Evolutionary conservation across 2,797 vertebrate genomes (phyloP), one percentile per base, ranked within the genome.

Genomic region (Astyanax mexicanus): DNA sequence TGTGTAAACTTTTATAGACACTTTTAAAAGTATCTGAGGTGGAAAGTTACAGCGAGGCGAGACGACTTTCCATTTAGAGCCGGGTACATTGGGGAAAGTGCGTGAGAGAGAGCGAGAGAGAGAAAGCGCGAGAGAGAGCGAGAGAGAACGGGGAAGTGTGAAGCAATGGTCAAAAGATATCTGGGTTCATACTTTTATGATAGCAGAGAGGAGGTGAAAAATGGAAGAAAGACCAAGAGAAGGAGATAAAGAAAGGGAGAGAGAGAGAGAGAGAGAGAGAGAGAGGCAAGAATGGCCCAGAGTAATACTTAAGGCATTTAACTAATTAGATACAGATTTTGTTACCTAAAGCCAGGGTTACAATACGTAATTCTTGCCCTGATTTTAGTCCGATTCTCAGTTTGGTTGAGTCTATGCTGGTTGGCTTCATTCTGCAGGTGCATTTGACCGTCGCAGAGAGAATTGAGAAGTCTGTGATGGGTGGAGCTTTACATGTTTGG

Each of bases 1-100:
- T 78, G 65, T 54, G 60, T 82, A 76, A 84, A 81, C 70, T 79
- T 75, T 79, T 71, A 79, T 74, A 49, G 27, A 19, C 38, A 57
- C 55, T 77, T 68, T 73, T 47, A 69, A 75, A 78, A 51, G 44
- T 52, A 72, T 78, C 68, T 69, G 73, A 73, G 65, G 64, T 72
- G 69, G 64, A 62, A 74, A 55, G 69, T 75, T 74, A 65, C 40
- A 58, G 72, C 60, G 40, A 65, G 67, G 75, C 67, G 52, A 60
- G 44, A 69, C 52, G 11, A 60, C 65, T 78, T 73, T 60, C 69
- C 73, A 72, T 66, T 80, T 57, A 10, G 23, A 65, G 17, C 3
- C 1, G 65, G 32, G 45, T 40, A 29, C 72, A 38, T 72, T 52
- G 35, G 58, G 44, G 54, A 11, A n/a, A n/a, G n/a, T n/a, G n/a